Evolutionary conservation across 2,797 vertebrate genomes (phyloP).

Genomic region (Cyclopterus lumpus): DNA sequence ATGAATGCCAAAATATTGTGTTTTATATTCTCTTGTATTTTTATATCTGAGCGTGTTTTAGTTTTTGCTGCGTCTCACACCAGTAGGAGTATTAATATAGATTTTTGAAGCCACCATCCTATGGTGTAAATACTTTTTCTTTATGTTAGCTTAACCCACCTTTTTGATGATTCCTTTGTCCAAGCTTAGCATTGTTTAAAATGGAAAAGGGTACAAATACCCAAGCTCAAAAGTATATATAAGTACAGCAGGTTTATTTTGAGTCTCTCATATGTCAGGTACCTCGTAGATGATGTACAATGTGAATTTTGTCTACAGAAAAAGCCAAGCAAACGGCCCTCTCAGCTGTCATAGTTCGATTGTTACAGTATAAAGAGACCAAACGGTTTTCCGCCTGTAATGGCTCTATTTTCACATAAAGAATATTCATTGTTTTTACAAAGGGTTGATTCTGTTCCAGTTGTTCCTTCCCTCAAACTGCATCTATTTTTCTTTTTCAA

Average conservation of each 20-base stretch:
- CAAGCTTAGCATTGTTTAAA: not conserved
- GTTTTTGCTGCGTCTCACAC: slow-evolving; percentile 8
- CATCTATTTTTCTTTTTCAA: slow-evolving; percentile 31
- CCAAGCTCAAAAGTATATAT: slow-evolving; percentile 7
- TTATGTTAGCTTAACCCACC: not conserved
- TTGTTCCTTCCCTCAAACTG: slow-evolving; percentile 26
- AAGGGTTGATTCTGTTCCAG: slow-evolving; percentile 4
- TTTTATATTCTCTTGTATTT: slow-evolving; percentile 63
- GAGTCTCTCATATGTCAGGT: slow-evolving; percentile 1
- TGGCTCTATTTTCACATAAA: slow-evolving; percentile 22
- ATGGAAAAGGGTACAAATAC: slow-evolving; percentile 8
- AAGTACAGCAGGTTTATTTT: slow-evolving; percentile 7
- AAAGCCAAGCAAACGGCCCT: not conserved
- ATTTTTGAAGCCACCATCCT: slow-evolving; percentile 11
- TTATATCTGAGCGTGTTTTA: slow-evolving; percentile 51
- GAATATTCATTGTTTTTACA: slow-evolving; percentile 25
- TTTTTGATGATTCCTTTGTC: slow-evolving; percentile 1
- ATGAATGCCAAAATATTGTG: slow-evolving; percentile 64
- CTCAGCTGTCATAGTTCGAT: not conserved
- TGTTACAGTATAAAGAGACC: slow-evolving; percentile 13
- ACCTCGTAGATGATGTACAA: not conserved
- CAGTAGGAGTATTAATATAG: not conserved
- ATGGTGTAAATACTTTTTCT: not conserved
- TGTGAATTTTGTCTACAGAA: slow-evolving; percentile 11
- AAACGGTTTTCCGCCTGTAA: slow-evolving; percentile 8